Evolutionary conservation across 2,113 vertebrate species (phyloP), one percentile per base, ranked within the genome.

Genomic region (Forbesichthys papilliferus): DNA sequence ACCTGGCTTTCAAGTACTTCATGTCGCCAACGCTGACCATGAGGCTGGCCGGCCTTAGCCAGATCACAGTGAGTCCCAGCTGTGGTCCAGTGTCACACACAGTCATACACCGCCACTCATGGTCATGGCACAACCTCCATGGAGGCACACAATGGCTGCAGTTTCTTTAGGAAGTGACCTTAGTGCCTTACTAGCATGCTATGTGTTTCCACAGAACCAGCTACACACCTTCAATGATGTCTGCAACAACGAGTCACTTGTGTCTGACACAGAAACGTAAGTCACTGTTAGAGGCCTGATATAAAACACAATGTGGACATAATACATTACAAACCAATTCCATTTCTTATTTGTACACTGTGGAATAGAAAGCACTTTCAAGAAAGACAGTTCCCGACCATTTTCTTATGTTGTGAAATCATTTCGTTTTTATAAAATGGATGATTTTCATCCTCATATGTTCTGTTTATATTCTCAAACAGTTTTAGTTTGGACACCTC

Each of bases 191-290:
- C 36, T 42, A 42, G 4, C 7, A 42, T 42, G 36, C 36, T 18
- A 3, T 13, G 11, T 89, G 75, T 71, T 27, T 88, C 73, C 83
- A 87, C 74, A 99, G 98, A 99, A 99, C 90, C 98, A 99, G 83
- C 95, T 99, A 74, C 98, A 99, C 87, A 98, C 97, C 69, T 99
- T 99, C 90, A 99, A 99, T 71, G 98, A 99, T 81, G 98, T 99
- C 86, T 99, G 98, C 92, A 99, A 99, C 93, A 99, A 99, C 75
- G 98, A 99, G 87, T 99, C 98, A 13, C 92, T 99, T 90, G 98
- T 99, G 86, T 99, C 97, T 36, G 98, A 99, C 90, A 99, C 98
- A 36, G 98, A 99, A 93, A 99, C 98, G 98, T 99, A 91, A 96
- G 96, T 98, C 71, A 0, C 42, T 57, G 8, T 16, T 34, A 48